Evolutionary conservation across 1,140 invertebrate species (phyloP), one percentile per base, ranked within the genome.

Genomic region (Listronotus oregonensis): DNA sequence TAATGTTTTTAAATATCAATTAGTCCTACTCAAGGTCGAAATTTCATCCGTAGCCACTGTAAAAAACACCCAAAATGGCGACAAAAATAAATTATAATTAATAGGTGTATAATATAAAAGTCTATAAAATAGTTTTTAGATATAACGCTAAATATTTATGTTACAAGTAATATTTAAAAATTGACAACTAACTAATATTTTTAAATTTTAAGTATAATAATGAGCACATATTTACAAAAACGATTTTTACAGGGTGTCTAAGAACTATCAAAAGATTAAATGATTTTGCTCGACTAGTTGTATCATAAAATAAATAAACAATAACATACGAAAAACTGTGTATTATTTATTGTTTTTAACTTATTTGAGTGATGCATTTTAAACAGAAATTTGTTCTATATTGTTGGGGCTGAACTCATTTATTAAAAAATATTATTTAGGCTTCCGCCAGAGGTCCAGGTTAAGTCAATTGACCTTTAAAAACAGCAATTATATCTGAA

Each of bases 221-320:
- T 58, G 56, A 58, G 56, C 56, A 58, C 27, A 32, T 58, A 58
- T 58, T 58, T 58, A 58, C 56, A 58, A 47, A 18, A 58, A 42
- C 31, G 1, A 17, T 15, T 12, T 21, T 14, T 43, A 42, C 15
- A 8, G 12, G 40, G 40, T 42, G 39, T 42, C 17, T 11, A 42
- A 42, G 10, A 21, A 40, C 21, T n/a, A 31, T 55, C 12, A 15
- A 27, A 27, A 3, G 2, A 27, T 27, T 27, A 44, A 1, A 7
- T 8, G n/a, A n/a, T 8, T 12, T 7, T 44, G 8, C 8, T 1
- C 8, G 1, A 44, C 17, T n/a, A n/a, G n/a, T n/a, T n/a, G n/a
- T n/a, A n/a, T n/a, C n/a, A n/a, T n/a, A n/a, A n/a, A n/a, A n/a
- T n/a, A 8, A n/a, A 14, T n/a, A 11, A 44, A 11, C 10, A 44